Evolutionary conservation across 2,797 vertebrate species (phyloP), one percentile per base, ranked within the genome.

Genomic region (Synanceia verrucosa): DNA sequence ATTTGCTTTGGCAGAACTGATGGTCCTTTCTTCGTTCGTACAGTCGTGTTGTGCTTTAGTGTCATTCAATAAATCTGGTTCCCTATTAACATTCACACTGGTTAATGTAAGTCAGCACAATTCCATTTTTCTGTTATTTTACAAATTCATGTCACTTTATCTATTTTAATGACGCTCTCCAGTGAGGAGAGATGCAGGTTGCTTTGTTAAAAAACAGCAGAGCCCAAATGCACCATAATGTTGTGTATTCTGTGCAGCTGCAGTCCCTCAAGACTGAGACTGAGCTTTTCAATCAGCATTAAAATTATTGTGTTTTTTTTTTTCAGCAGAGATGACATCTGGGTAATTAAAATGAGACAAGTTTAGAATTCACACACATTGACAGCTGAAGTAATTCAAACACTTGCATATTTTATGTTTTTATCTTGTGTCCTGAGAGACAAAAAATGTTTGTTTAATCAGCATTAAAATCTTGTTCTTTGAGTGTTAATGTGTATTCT

Each of bases 261-360:
- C 4, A 7, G 26, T 12, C 36, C n/a, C 2, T 18, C 8, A 5
- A 41, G 53, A 33, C 39, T 3, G 2, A 44, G 2, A 5, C 2
- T 37, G 26, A 63, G 70, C 41, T 61, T 58, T 46, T 65, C 9
- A 72, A 43, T 69, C 14, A 59, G 21, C 18, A 29, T 41, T 56
- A 34, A 70, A 56, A 43, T 31, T 0, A 18, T 34, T 67, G 11
- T 50, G 28, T 46, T 41, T 46, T 43, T 21, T 52, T 47, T 26
- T 14, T 72, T 39, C 39, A 59, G 39, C 37, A 51, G 29, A 41
- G n/a, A 66, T 31, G 46, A 59, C 26, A 52, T 59, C 26, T 13
- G 48, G n/a, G 55, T 69, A 31, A 79, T 79, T 51, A 68, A 60
- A 74, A 65, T 2, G 10, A 39, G 44, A 34, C 13, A 26, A 46